phyloP scores from a whole-genome alignment of 2,113 vertebrate genomes.

The Argyrosomus japonicus region DNA sequence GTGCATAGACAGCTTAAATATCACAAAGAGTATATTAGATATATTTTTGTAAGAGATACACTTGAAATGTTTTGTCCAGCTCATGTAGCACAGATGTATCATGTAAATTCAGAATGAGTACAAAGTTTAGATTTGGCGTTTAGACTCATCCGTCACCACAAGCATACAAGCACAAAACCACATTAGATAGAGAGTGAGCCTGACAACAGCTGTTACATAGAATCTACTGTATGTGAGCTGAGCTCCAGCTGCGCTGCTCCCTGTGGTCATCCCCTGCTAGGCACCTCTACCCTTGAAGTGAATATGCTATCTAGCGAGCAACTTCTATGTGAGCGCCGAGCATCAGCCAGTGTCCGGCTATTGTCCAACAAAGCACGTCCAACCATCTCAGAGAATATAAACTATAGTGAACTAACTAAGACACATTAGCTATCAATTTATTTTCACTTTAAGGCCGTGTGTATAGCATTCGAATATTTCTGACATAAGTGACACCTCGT shows the following conservation, averaged over 20 bases:
- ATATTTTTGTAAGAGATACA: neutral
- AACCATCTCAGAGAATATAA: neutral
- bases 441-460: neutral
- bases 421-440: neutral
- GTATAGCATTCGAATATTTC: neutral
- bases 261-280: constrained; percentile 6
- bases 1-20: neutral
- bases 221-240: constrained; percentile 15
- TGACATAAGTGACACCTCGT: neutral
- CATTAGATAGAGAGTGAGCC: constrained; percentile 8
- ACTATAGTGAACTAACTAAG: no score
- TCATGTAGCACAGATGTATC: neutral
- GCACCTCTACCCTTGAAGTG: constrained; percentile 33
- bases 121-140: constrained; percentile 6
- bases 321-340: neutral
- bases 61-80: neutral
- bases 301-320: constrained; percentile 2
- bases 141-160: neutral
- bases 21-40: neutral
- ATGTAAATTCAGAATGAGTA: neutral
- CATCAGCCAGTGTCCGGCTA: neutral
- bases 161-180: constrained; percentile 1
- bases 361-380: neutral
- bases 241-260: constrained; percentile 30
- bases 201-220: constrained; percentile 37